Conservation (phyloP, 2,888 invertebrate species). For the Cerastoderma edule region DNA sequence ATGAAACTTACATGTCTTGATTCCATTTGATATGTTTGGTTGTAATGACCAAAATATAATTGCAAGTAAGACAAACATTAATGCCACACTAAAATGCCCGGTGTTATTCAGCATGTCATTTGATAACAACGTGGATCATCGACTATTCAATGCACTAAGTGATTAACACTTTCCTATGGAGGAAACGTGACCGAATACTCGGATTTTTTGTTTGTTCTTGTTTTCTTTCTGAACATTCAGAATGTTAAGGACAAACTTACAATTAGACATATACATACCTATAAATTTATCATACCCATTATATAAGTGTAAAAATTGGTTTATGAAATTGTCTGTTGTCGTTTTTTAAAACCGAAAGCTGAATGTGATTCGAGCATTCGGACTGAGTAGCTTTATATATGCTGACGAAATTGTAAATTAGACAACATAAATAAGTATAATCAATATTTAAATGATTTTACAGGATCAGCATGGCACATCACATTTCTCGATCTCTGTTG, state of each 20-base stretch:
- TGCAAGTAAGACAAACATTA: background rate
- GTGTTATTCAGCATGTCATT: conserved; percentile 2
- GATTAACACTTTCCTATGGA: background rate
- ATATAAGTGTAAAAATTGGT: background rate
- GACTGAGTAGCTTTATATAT: background rate
- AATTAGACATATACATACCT: no score
- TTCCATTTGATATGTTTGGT: background rate
- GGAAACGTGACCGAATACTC: conserved; percentile 1
- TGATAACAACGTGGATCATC: no score
- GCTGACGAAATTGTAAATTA: background rate
- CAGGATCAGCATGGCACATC: background rate
- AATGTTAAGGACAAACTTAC: no score
- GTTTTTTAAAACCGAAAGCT: conserved; percentile 8
- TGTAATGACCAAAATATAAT: conserved; percentile 6
- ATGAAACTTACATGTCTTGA: conserved; percentile 11
- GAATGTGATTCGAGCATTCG: conserved; percentile 8
- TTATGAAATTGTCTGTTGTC: background rate
- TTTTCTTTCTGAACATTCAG: no score
- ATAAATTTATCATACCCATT: no score
- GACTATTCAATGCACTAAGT: background rate
- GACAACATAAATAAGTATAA: background rate
- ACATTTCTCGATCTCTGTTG: background rate
- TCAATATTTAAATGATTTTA: no score
- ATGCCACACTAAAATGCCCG: background rate
- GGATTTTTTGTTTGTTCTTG: background rate